Evolutionary conservation across 2,888 invertebrate species (phyloP).

Genomic region (Odontomyia ornata): DNA sequence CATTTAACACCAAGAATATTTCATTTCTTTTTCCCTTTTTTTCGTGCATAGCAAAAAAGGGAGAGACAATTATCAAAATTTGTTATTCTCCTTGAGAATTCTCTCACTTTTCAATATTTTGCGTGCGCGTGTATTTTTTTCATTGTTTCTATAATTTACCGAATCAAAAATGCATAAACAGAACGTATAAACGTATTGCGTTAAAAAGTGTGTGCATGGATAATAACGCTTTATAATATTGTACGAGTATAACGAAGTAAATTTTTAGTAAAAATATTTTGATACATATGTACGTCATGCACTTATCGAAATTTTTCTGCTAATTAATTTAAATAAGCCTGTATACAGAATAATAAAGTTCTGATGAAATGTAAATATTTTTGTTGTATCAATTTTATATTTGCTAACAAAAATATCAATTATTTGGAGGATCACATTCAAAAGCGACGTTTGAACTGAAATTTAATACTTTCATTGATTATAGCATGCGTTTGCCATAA

Average conservation of each 20-base stretch:
- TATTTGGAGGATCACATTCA: slow-evolving; percentile 2
- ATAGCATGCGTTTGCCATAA: no score
- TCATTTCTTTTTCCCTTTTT: neutral
- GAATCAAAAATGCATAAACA: neutral
- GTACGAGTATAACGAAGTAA: no score
- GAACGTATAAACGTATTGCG: no score
- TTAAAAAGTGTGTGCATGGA: no score
- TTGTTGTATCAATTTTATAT: neutral
- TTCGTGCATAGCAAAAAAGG: neutral
- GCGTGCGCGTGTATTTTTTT: neutral
- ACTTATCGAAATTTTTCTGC: no score
- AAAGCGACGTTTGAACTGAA: slow-evolving; percentile 10
- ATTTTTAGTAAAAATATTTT: no score
- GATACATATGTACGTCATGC: no score
- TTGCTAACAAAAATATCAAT: neutral
- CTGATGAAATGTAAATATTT: neutral
- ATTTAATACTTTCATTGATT: neutral
- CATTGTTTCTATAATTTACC: neutral
- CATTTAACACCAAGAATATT: slow-evolving; percentile 42
- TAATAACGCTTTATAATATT: no score
- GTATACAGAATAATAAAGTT: no score
- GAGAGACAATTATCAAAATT: neutral
- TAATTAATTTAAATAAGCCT: no score
- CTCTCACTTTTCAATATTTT: slow-evolving; percentile 1
- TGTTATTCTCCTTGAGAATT: neutral